Percentiles rank a stretch among this genome's conserved stretches.
phyloP scores from a whole-genome alignment of 92 coral and sea anemone species.

The Porites lobata region DNA sequence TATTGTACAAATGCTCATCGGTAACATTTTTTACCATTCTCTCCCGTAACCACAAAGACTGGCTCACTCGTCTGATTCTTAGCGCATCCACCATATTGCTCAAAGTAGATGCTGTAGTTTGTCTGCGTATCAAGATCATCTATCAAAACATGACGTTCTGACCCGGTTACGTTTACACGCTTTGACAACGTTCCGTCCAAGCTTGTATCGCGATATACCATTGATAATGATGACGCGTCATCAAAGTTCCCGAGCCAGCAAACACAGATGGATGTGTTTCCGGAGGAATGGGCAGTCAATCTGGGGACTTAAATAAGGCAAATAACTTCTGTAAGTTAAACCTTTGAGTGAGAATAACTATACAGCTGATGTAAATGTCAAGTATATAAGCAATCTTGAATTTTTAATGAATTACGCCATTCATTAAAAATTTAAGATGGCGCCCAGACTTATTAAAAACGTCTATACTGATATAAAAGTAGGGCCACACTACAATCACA shows the following conservation, averaged over 20 bases:
- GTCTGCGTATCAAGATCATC: background rate
- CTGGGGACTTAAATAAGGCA: background rate
- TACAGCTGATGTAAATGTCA: no score
- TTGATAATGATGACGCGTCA: background rate
- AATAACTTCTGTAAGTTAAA: background rate
- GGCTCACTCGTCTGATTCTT: background rate
- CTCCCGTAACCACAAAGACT: background rate
- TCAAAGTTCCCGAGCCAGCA: background rate
- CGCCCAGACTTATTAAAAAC: no score
- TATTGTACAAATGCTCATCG: no score
- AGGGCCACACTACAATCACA: no score
- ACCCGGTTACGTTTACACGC: background rate
- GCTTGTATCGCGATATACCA: background rate
- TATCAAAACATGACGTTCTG: background rate
- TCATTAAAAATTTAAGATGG: no score
- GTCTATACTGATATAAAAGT: no score
- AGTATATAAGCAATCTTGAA: no score
- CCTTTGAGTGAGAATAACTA: no score
- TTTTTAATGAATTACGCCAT: no score
- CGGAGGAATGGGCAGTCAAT: background rate
- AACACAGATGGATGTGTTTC: background rate
- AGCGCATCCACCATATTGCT: background rate
- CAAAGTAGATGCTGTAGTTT: background rate
- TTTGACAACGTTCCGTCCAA: background rate
- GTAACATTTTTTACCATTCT: background rate